Evolutionary conservation across 2,113 vertebrate genomes (phyloP), one percentile per base, ranked within the genome.

Genomic region (Alosa alosa): DNA sequence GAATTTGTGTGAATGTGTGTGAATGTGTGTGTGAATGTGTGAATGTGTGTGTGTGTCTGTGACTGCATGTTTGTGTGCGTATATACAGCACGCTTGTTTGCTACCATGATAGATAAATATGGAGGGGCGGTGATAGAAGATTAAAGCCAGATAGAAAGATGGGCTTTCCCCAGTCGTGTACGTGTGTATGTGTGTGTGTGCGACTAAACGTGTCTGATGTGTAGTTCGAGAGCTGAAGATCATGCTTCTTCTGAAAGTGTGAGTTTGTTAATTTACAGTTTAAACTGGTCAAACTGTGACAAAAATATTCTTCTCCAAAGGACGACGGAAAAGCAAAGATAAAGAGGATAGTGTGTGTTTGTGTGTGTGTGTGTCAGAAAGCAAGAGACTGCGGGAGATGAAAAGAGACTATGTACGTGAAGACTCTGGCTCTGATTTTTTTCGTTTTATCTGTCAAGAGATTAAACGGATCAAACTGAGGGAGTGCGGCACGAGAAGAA

Each of bases 401-500:
- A 64, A 81, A 75, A 86, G 45, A 78, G 78, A 81, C 41, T 49
- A 39, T 25, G 81, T 3, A 18, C 31, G 31, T 84, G 57, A 75
- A 82, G 81, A 49, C 57, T 47, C 57, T 86, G 49, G 86, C 60
- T 90, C 87, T 86, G 86, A 90, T 92, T 90, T 84, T 68, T 90
- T 91, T 82, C 87, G 84, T 91, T 88, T 92, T 88, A 92, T 93
- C 92, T 88, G 84, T 78, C 64, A 47, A 81, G 84, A 91, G 87
- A 91, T 90, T 89, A 93, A 93, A 88, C 89, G 86, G 89, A 88
- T 92, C 81, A 93, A 93, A 91, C 84, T 25, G 84, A 81, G 31
- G 22, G 25, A 46, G 72, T 44, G 18, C 31, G 13, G 13, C 72
- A 78, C 3, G 31, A 60, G 25, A 46, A 82, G 46, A 49, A 41